Percentiles rank a stretch among this genome's conserved stretches.
These are phyloP conservation scores for Scaptomyza reducta DNA, from an alignment of 2,888 invertebrate species.

Conservation along the genomic window DNA sequence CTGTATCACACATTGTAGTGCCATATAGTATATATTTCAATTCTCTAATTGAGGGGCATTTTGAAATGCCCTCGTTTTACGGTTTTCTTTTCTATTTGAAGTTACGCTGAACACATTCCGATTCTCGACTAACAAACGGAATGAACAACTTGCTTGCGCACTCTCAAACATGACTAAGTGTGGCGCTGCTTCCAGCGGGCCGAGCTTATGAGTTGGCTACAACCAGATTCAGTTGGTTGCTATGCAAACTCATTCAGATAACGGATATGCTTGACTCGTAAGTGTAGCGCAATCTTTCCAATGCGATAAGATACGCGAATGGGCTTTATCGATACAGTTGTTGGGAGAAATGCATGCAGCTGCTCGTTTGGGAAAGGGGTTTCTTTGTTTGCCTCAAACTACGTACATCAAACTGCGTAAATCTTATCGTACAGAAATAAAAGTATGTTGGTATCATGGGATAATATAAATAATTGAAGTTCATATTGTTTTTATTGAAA, in stretches of 20 bases:
- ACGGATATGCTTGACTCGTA: not conserved
- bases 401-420: slow-evolving; percentile 21
- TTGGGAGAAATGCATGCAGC: slow-evolving; percentile 33
- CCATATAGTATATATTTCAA: slow-evolving; percentile 40
- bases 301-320: slow-evolving; percentile 60
- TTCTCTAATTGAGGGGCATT: slow-evolving; percentile 47
- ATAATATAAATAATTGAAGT: too few species aligned
- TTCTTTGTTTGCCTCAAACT: slow-evolving; percentile 25
- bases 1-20: slow-evolving; percentile 64
- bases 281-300: slow-evolving; percentile 56
- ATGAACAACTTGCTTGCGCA: slow-evolving; percentile 5
- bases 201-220: not conserved
- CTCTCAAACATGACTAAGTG: slow-evolving; percentile 52
- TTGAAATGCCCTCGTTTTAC: slow-evolving; percentile 19
- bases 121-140: slow-evolving; percentile 40
- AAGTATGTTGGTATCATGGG: too few species aligned
- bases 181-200: slow-evolving; percentile 46
- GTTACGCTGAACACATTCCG: slow-evolving; percentile 26
- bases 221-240: not conserved
- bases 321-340: slow-evolving; percentile 55
- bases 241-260: not conserved
- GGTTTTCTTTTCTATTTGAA: slow-evolving; percentile 2
- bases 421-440: too few species aligned
- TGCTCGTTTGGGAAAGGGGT: not conserved
- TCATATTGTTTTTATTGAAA: too few species aligned